Evolutionary conservation across 2,113 vertebrate genomes (phyloP).

Genomic region (Leptobrachium ailaonicum): DNA sequence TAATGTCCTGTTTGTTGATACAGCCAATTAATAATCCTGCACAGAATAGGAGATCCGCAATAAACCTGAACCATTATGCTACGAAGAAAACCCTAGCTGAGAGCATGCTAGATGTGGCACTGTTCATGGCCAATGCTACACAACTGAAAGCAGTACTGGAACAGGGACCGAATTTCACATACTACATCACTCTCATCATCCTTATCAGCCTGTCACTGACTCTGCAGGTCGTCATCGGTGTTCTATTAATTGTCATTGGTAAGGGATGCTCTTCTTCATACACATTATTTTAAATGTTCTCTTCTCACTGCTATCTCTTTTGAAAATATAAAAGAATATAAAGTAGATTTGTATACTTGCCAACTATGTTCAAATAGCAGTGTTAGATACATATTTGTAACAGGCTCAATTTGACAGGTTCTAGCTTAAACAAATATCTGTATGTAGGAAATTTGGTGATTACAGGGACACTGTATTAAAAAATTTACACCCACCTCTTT

Average conservation of each 20-base stretch:
- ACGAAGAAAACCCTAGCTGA: conserved; percentile 88
- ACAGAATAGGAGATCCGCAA: conserved; percentile 43
- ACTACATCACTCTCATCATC: conserved; percentile 73
- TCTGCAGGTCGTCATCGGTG: conserved; percentile 79
- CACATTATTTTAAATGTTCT: no score
- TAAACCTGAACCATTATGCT: conserved; percentile 88
- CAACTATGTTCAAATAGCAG: no score
- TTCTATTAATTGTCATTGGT: conserved; percentile 84
- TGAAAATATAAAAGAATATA: no score
- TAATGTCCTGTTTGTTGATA: no score
- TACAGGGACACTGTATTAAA: no score
- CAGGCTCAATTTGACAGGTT: no score
- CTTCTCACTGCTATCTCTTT: no score
- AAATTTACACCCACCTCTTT: no score
- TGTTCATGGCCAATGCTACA: conserved; percentile 84
- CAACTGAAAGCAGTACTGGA: conserved; percentile 87
- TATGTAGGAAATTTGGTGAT: no score
- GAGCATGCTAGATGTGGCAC: conserved; percentile 85
- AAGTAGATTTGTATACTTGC: no score
- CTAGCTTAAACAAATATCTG: no score
- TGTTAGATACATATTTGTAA: no score
- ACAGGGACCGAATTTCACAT: conserved; percentile 76
- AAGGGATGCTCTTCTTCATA: conserved; percentile 54
- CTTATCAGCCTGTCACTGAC: conserved; percentile 85
- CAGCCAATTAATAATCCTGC: conserved; percentile 32